Evolutionary conservation across 2,888 invertebrate genomes (phyloP).

Genomic region (Scrobipalpa atriplicella): DNA sequence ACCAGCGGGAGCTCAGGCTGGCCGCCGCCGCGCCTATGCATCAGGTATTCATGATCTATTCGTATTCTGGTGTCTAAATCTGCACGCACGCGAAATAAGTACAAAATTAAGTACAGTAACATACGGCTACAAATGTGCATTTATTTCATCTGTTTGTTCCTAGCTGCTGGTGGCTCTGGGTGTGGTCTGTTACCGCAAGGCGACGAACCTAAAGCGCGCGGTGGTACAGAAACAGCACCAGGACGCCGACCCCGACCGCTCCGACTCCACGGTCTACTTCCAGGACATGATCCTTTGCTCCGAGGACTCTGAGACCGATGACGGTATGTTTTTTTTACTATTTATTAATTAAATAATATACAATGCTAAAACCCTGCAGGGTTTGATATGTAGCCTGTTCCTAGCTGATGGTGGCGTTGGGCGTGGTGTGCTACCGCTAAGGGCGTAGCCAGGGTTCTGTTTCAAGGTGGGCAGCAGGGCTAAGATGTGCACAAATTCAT

Average conservation of each 20-base stretch:
- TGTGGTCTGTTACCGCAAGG: constrained; percentile 95
- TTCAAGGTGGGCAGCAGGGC: too few relatives aligned
- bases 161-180: constrained; percentile 93
- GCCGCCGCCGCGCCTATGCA: constrained; percentile 88
- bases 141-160: not conserved
- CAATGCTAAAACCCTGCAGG: too few relatives aligned
- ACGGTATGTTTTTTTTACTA: constrained; percentile 85
- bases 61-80: too few relatives aligned
- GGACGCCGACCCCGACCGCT: constrained; percentile 93
- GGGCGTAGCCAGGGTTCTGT: too few relatives aligned
- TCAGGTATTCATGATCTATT: constrained; percentile 65
- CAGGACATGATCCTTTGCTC: constrained; percentile 96
- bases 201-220: constrained; percentile 90
- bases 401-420: too few relatives aligned
- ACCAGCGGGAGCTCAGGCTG: constrained; percentile 87
- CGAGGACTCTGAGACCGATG: constrained; percentile 94
- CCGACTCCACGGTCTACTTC: constrained; percentile 98
- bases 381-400: too few relatives aligned
- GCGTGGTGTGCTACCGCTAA: too few relatives aligned
- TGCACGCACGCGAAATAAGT: too few relatives aligned
- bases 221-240: constrained; percentile 87
- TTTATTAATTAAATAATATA: too few relatives aligned
- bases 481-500: too few relatives aligned
- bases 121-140: too few relatives aligned
- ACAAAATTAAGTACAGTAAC: too few relatives aligned